Percentiles rank a stretch among this genome's conserved stretches.
These are phyloP conservation scores for Picus viridis DNA, from an alignment of 2,797 vertebrate genomes.

Conservation along the genomic window DNA sequence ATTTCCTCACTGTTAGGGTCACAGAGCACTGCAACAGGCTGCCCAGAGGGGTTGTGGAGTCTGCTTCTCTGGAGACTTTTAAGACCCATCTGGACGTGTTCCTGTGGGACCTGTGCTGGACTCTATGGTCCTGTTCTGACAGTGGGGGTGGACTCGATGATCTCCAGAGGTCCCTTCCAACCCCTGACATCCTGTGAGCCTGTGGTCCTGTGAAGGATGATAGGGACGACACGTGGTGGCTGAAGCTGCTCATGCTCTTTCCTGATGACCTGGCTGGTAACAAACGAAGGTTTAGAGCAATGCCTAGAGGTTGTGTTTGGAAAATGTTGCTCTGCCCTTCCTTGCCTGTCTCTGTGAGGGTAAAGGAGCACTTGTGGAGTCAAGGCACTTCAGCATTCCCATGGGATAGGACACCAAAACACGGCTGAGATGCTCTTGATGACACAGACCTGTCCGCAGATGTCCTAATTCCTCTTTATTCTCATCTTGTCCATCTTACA, in stretches of 20 bases:
- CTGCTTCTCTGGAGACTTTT: too few relatives aligned
- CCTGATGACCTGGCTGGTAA: background rate
- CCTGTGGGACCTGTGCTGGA: too few relatives aligned
- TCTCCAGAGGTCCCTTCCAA: too few relatives aligned
- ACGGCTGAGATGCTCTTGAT: accelerated
- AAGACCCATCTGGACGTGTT: too few relatives aligned
- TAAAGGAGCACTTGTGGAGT: background rate
- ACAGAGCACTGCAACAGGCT: too few relatives aligned
- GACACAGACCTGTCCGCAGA: background rate
- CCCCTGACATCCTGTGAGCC: too few relatives aligned
- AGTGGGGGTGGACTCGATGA: too few relatives aligned
- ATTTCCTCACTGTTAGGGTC: too few relatives aligned
- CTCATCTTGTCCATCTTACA: background rate
- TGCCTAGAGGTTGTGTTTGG: background rate
- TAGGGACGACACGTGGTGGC: background rate
- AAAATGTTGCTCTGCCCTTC: background rate
- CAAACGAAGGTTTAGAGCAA: background rate
- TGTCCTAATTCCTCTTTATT: background rate
- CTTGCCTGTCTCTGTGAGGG: accelerated
- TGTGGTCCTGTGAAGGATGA: too few relatives aligned
- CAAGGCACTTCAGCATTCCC: background rate
- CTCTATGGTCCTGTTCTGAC: too few relatives aligned
- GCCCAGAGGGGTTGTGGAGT: too few relatives aligned
- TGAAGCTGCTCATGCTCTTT: background rate
- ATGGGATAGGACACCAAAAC: accelerated